Conservation (phyloP, 2,888 invertebrate genomes). For the Lochmaea crataegi region DNA sequence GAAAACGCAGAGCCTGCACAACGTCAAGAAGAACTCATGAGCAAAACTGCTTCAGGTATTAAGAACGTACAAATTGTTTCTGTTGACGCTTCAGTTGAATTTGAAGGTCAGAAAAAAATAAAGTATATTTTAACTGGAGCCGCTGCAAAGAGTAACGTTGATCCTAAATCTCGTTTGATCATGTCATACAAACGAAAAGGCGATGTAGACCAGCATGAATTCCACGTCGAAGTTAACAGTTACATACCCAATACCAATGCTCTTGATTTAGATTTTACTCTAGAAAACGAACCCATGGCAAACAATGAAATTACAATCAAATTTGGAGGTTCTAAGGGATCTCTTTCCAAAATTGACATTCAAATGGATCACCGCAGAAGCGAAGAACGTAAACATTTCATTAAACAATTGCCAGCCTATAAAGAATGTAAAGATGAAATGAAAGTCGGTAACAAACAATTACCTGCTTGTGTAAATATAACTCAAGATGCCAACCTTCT, state of each 20-base stretch:
- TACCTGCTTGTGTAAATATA: constrained; percentile 70
- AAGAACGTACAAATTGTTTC: constrained; percentile 66
- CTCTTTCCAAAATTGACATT: constrained; percentile 51
- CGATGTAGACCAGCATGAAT: constrained; percentile 64
- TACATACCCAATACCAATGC: constrained; percentile 68
- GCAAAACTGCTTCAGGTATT: constrained; percentile 70
- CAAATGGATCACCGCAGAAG: constrained; percentile 67
- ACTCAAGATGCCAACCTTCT: constrained; percentile 68
- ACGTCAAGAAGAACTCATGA: constrained; percentile 67
- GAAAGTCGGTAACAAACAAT: constrained; percentile 69
- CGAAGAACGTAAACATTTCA: constrained; percentile 65
- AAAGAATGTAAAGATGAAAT: constrained; percentile 69
- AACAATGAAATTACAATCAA: constrained; percentile 67
- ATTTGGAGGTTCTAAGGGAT: constrained; percentile 66
- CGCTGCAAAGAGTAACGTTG: constrained; percentile 69
- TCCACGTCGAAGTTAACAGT: constrained; percentile 66
- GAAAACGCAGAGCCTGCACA: constrained; percentile 64
- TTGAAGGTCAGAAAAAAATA: constrained; percentile 68
- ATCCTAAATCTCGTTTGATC: constrained; percentile 68
- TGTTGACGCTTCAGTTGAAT: constrained; percentile 69
- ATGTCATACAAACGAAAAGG: constrained; percentile 65
- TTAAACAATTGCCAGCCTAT: constrained; percentile 65
- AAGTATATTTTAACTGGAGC: constrained; percentile 70
- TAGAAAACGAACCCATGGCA: constrained; percentile 68
- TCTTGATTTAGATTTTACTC: constrained; percentile 69